Percentiles rank a stretch among this genome's conserved stretches.
phyloP scores from a whole-genome alignment of 2,113 vertebrate species.

The Hypanus sabinus region DNA sequence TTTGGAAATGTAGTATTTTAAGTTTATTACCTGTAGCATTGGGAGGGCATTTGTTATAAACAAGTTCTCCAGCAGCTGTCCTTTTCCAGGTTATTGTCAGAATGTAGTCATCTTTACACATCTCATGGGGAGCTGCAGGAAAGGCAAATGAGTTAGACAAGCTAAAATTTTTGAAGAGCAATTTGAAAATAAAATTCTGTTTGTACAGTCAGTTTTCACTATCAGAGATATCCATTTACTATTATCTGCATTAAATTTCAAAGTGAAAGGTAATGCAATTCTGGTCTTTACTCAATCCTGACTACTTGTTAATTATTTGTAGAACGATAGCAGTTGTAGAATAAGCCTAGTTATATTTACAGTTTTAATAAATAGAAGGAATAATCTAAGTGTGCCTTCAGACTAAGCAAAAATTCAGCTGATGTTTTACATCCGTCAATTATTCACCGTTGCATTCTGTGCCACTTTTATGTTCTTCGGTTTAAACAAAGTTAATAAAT shows the following conservation, averaged over 20 bases:
- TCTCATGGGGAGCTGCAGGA: slow-evolving; percentile 76
- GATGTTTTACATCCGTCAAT: no score
- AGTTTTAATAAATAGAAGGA: background rate
- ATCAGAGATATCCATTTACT: background rate
- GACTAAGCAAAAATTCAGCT: background rate
- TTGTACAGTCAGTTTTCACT: background rate
- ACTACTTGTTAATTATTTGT: background rate
- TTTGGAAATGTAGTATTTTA: background rate
- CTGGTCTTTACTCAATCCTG: background rate
- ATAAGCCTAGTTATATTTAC: no score
- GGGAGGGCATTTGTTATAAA: slow-evolving; percentile 96
- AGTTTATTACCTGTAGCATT: slow-evolving; percentile 77
- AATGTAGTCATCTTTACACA: slow-evolving; percentile 85
- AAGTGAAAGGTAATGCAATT: background rate
- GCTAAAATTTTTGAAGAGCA: background rate
- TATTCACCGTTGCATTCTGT: no score
- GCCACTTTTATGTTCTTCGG: no score
- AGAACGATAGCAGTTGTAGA: background rate
- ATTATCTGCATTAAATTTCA: background rate
- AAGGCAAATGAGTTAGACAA: background rate
- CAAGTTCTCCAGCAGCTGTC: slow-evolving; percentile 82
- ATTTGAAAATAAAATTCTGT: background rate
- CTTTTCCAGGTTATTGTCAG: slow-evolving; percentile 88
- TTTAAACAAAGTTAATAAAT: no score
- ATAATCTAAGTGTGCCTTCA: background rate